Percentiles rank a stretch among this genome's conserved stretches.
Conservation (phyloP, 2,797 vertebrate species). For the Holocentrus rufus region DNA sequence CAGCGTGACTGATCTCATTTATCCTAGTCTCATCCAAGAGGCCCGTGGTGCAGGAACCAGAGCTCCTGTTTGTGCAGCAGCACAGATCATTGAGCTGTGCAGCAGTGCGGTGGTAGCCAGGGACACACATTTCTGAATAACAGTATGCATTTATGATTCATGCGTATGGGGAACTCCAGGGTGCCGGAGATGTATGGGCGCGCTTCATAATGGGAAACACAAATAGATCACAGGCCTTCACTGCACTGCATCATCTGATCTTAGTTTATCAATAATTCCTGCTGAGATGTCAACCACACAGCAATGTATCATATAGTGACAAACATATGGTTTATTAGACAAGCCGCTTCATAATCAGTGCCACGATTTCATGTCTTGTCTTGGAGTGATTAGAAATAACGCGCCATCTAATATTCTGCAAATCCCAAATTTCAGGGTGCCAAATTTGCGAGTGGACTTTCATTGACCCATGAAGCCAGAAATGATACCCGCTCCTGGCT, state of each 20-base stretch:
- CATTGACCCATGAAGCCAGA: slow-evolving; percentile 20
- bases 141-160: slow-evolving; percentile 49
- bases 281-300: slow-evolving; percentile 37
- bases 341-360: slow-evolving; percentile 2
- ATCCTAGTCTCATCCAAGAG: slow-evolving; percentile 66
- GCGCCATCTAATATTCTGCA: slow-evolving; percentile 14
- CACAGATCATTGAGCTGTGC: slow-evolving; percentile 62
- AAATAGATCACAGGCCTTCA: slow-evolving; percentile 54
- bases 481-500: slow-evolving; percentile 12
- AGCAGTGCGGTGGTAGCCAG: slow-evolving; percentile 28
- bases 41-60: slow-evolving; percentile 47
- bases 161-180: slow-evolving; percentile 38
- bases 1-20: slow-evolving; percentile 76
- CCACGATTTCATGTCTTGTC: not conserved
- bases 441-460: not conserved
- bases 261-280: slow-evolving; percentile 49
- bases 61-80: slow-evolving; percentile 47
- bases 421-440: slow-evolving; percentile 9
- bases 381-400: slow-evolving; percentile 9
- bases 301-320: slow-evolving; percentile 2
- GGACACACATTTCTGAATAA: slow-evolving; percentile 45
- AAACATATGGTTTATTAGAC: slow-evolving; percentile 28
- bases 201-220: slow-evolving; percentile 47
- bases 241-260: slow-evolving; percentile 36
- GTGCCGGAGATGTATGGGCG: slow-evolving; percentile 47